Evolutionary conservation across 2,888 invertebrate genomes (phyloP).

Genomic region (Platycheirus albimanus): DNA sequence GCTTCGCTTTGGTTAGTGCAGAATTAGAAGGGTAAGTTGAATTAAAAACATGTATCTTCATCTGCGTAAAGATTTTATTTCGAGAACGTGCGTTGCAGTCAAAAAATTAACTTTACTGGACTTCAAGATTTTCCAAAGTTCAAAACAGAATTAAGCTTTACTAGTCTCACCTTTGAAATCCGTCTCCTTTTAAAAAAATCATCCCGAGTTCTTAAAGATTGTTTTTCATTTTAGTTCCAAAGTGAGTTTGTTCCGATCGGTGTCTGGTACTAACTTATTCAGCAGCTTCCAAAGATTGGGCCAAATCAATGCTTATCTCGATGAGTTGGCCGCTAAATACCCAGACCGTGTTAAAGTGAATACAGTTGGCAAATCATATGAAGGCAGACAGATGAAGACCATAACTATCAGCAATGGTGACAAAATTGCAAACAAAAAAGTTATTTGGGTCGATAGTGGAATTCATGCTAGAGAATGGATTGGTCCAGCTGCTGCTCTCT

Average conservation of each 20-base stretch:
- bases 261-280: constrained; percentile 75
- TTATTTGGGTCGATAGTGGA: constrained; percentile 84
- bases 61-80: no score
- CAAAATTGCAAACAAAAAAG: constrained; percentile 81
- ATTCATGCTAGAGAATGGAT: constrained; percentile 89
- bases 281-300: constrained; percentile 76
- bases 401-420: constrained; percentile 86
- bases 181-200: no score
- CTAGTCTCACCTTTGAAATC: no score
- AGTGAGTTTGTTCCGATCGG: constrained; percentile 71
- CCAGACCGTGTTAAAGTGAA: constrained; percentile 84
- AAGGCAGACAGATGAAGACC: constrained; percentile 85
- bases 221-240: constrained; percentile 80
- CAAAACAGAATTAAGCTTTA: no score
- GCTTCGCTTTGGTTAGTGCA: constrained; percentile 57
- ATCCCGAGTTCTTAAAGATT: no score
- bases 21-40: constrained; percentile 66
- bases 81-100: no score
- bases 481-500: constrained; percentile 85
- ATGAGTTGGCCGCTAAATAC: constrained; percentile 83
- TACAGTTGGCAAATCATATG: constrained; percentile 85
- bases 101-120: no score
- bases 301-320: constrained; percentile 84
- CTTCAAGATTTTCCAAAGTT: no score
- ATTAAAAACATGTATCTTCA: no score